Evolutionary conservation across 2,113 vertebrate genomes (phyloP).

Genomic region (Amia ocellicauda): DNA sequence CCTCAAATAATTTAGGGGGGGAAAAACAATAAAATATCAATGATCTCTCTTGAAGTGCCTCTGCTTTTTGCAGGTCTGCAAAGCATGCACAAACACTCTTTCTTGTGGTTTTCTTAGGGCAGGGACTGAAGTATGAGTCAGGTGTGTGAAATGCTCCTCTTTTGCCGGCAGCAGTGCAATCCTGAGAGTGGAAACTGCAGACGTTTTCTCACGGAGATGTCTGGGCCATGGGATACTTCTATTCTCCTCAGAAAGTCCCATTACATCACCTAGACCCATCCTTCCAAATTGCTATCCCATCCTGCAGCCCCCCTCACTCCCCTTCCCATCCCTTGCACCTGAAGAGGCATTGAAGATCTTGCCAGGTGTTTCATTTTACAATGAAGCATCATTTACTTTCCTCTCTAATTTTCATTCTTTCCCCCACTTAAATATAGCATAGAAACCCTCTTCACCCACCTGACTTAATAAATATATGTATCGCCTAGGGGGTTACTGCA

Average conservation of each 20-base stretch:
- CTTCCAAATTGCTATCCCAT: conserved; percentile 20
- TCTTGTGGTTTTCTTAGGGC: neutral
- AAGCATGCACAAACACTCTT: no score
- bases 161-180: neutral
- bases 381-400: neutral
- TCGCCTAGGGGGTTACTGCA: neutral
- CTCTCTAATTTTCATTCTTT: neutral
- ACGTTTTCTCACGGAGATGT: conserved; percentile 44
- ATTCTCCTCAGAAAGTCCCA: conserved; percentile 18
- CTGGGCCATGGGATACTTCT: conserved; percentile 38
- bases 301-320: conserved; percentile 29
- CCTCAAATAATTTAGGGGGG: no score
- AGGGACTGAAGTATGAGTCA: conserved; percentile 9
- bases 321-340: neutral
- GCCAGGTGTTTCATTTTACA: neutral
- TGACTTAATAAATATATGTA: neutral
- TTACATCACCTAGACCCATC: conserved; percentile 41
- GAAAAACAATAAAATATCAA: no score
- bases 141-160: conserved; percentile 4
- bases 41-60: no score
- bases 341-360: neutral
- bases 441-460: no score
- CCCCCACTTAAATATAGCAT: neutral
- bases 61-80: no score
- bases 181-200: conserved; percentile 29